Evolutionary conservation across 2,797 vertebrate species (phyloP), one percentile per base, ranked within the genome.

Genomic region (Oreochromis grahami): DNA sequence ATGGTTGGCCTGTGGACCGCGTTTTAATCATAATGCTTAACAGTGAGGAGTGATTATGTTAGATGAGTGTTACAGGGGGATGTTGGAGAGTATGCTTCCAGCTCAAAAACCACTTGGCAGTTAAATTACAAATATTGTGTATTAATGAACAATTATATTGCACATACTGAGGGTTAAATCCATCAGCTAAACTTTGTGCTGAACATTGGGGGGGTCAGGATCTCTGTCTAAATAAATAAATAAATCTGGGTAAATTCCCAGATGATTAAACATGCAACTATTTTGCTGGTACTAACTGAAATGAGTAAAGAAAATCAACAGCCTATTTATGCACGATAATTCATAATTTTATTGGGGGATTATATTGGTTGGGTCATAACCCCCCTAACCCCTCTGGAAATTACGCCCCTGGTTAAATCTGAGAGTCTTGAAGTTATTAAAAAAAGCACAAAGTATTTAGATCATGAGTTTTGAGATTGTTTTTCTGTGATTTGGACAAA

Each of bases 1-100:
- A 95, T 93, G 90, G 89, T 81, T 83, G 68, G 68, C 65, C 58
- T 93, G 84, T 76, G 76, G 24, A 60, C 70, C 9, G 6, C 38
- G 14, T 86, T 84, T 83, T 89, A 74, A 76, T 80, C 80, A 63
- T 77, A 76, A 77, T 80, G 63, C 8, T 78, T 32, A 89, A 55
- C 63, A 68, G 77, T 41, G 82, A 74, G 63, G 78, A 84, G 50
- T 76, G 74, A 78, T 80, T 10, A 80, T 84, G 78, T 63, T 68
- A 70, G 36, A 79, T 63, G 26, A 82, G n/a, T 63, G 41, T 82
- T 34, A 53, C 13, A 13, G 50, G 48, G 70, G 82, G 74, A 72
- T 56, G 48, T 79, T 51, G 38, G 26, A 45, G 56, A 50, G 41
- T 58, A 5, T 72, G 11, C 43, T 50, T 50, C 26, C 43, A 32